Conservation (phyloP, 1,140 invertebrate species). For the Halesus radiatus region DNA sequence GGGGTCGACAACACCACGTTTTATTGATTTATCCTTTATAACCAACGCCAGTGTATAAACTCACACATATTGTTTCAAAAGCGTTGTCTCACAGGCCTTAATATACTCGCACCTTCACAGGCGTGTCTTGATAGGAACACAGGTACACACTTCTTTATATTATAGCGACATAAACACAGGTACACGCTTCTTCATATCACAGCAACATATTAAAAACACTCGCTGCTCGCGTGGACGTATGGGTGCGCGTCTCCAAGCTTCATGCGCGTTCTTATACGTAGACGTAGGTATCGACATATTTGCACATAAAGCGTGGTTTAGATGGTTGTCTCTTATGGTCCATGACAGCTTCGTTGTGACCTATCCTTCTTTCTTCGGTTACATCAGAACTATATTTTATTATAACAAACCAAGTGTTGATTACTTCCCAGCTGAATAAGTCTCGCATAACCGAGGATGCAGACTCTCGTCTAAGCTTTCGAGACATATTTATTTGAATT, state of each 20-base stretch:
- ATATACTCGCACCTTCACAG: neutral
- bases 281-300: conserved; percentile 14
- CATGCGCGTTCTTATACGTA: neutral
- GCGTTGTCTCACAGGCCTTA: neutral
- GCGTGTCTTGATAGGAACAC: neutral
- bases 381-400: too few relatives aligned
- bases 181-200: neutral
- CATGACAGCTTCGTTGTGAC: too few relatives aligned
- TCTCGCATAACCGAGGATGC: too few relatives aligned
- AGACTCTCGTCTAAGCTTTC: too few relatives aligned
- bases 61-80: neutral
- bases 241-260: neutral
- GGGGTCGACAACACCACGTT: neutral
- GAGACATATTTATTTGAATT: too few relatives aligned
- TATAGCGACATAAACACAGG: neutral
- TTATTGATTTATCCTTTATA: neutral
- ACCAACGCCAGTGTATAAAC: neutral
- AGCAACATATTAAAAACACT: conserved; percentile 1
- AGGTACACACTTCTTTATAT: too few relatives aligned
- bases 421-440: too few relatives aligned
- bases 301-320: conserved; percentile 12
- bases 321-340: too few relatives aligned
- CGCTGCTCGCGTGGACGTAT: neutral
- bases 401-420: too few relatives aligned
- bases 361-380: too few relatives aligned